Evolutionary conservation across 1,140 invertebrate genomes (phyloP).

Genomic region (Harlomillsia oculata): DNA sequence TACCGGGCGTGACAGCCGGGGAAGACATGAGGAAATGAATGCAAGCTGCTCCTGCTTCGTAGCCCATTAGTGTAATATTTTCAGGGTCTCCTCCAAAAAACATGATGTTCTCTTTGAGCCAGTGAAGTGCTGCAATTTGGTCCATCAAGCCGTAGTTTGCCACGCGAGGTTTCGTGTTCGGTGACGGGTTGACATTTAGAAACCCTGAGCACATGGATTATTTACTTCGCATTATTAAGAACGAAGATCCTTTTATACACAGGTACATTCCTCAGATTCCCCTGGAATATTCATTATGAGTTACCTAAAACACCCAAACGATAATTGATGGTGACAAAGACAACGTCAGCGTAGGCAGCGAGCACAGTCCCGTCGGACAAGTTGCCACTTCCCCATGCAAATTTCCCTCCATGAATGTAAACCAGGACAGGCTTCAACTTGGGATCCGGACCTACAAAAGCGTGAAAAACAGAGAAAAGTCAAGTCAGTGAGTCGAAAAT

Average conservation of each 20-base stretch:
- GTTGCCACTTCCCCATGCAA: conserved; percentile 76
- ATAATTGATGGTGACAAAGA: conserved; percentile 89
- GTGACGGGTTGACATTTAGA: conserved; percentile 28
- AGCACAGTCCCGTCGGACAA: conserved; percentile 80
- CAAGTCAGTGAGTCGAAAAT: no score
- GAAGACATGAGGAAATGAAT: conserved; percentile 92
- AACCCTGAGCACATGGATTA: no score
- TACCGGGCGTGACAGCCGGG: conserved; percentile 77
- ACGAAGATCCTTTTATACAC: no score
- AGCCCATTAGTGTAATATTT: conserved; percentile 78
- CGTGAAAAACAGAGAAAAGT: no score
- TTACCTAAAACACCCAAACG: conserved; percentile 82
- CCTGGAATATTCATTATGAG: no score
- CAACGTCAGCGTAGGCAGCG: conserved; percentile 75
- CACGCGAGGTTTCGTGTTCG: conserved; percentile 38
- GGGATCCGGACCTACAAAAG: conserved; percentile 57
- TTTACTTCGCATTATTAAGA: not conserved
- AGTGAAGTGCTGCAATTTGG: conserved; percentile 83
- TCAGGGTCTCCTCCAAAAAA: conserved; percentile 80
- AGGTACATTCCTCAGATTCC: no score
- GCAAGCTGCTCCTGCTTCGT: conserved; percentile 87
- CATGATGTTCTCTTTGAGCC: conserved; percentile 86
- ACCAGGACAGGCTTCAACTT: conserved; percentile 69
- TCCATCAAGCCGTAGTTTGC: conserved; percentile 90
- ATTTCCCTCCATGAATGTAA: conserved; percentile 80